Evolutionary conservation across 2,888 invertebrate species (phyloP), one percentile per base, ranked within the genome.

Genomic region (Epirrhoe tristata): DNA sequence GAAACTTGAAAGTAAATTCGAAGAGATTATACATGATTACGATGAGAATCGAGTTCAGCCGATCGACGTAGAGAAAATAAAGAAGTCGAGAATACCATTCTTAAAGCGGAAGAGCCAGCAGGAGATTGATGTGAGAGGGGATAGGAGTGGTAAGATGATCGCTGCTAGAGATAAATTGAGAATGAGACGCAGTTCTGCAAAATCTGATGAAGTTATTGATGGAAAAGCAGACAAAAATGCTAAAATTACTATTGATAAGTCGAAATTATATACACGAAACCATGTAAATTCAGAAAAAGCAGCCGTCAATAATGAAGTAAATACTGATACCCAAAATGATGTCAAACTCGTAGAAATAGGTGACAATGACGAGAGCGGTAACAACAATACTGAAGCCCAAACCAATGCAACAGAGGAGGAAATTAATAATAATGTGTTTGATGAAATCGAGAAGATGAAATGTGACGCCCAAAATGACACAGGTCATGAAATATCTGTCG

Each of bases 21-120:
- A 92, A 73, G 90, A 92, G 77, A 87, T 93, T 12, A 87, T 91
- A 34, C 89, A 92, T 53, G 85, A 85, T 5, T 93, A 93, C 54
- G 90, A 90, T 17, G 88, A 88, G 48, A 78, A 83, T 17, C 80
- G 79, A 53, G 57, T 73, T 1, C 74, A 85, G 51, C 80, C 81
- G 36, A 73, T 80, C 0, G 79, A 75, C 17, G 68, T 76, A 10
- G 86, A 84, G 6, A 82, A 77, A 59, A 57, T 80, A 0, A 86
- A 70, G 67, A 73, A 78, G 54, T 86, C 87, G 3, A 91, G 80
- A 80, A 89, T 91, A 76, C 91, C 91, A 0, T 76, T 84, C 39
- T 70, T 86, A 0, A 87, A 82, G 74, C 81, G 86, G 5, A 85
- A 76, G 64, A 90, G 84, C 64, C 82, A 87, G 61, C 82, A 85